Evolutionary conservation across 2,113 vertebrate species (phyloP), one percentile per base, ranked within the genome.

Genomic region (Vimba vimba): DNA sequence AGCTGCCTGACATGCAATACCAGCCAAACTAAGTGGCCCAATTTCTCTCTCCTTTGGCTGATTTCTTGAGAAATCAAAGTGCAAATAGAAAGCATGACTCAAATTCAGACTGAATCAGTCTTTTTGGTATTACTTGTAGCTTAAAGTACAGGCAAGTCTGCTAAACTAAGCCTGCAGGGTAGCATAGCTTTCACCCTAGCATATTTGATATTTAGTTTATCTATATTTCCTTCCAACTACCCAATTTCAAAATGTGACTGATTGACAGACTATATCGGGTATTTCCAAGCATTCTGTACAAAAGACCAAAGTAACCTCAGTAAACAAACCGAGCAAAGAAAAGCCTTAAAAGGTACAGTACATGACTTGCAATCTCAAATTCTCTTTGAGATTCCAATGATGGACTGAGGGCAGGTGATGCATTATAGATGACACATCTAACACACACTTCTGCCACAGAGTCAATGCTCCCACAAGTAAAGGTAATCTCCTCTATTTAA

Each of bases 371-470:
- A 84, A 71, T 68, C 64, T 84, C 33, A 45, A 81, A 83, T 30
- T 79, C 78, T 88, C 85, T 88, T 90, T 17, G 74, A 52, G 47
- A 76, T 4, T 50, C 87, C 79, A 68, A 75, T 88, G 69, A 79
- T 30, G 76, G 82, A 79, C 55, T 84, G 85, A 87, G 75, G 88
- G 39, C 88, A 68, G 36, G 36, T 43, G 77, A 90, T 94, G 76
- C 89, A 93, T 93, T 92, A 92, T 91, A 91, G 85, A 93, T 91
- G 73, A 88, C 84, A 68, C 88, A 88, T 45, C 27, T 57, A 86
- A 82, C 64, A 88, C 68, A 76, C 43, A 55, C 69, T 19, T 76
- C 36, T 71, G 68, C 73, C 33, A 87, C 68, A 89, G 59, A 90
- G 78, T 86, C 76, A 85, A 71, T 85, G 27, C 74, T 85, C 71